Evolutionary conservation across 2,113 vertebrate species (phyloP), one percentile per base, ranked within the genome.

Genomic region (Pagrus major): DNA sequence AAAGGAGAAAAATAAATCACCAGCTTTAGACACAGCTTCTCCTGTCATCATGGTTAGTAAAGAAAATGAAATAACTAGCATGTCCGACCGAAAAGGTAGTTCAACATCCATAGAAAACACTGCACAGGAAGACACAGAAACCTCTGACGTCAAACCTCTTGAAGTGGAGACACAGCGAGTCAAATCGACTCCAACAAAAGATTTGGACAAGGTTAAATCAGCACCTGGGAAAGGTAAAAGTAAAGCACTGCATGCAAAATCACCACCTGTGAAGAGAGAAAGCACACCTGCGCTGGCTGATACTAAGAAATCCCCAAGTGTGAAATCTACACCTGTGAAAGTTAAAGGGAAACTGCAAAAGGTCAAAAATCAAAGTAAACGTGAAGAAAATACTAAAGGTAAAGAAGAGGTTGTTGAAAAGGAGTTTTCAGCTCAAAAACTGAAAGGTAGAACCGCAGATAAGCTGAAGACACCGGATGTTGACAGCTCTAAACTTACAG

Each of bases 311-410:
- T 16, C 68, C 23, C 5, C 4, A 18, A 42, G 65, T 60, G 56
- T 60, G 18, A 83, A 66, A 84, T 76, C 52, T 42, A 71, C 68
- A 39, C 63, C 76, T 70, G 69, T 77, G 8, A 75, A 77, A 78
- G 42, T 15, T 18, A 77, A 85, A 71, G 68, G 41, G n/a, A 83
- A 83, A 67, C 21, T 18, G 1, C 60, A 76, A 46, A 25, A 67
- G 21, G 44, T 66, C 27, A 76, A 86, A 51, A 35, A 56, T 39
- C 73, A 58, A 80, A 56, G 16, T 44, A 73, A 78, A 60, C 0
- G 1, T 25, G 54, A 41, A 79, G 41, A 77, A 76, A 54, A 55
- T 4, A 39, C 58, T 67, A 69, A 60, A 76, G 55, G 16, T 25
- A 49, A 56, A 70, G 46, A 7, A 39, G 69, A 56, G 8, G 25